Evolutionary conservation across 2,113 vertebrate genomes (phyloP), one percentile per base, ranked within the genome.

Genomic region (Xyliphius kryptos): DNA sequence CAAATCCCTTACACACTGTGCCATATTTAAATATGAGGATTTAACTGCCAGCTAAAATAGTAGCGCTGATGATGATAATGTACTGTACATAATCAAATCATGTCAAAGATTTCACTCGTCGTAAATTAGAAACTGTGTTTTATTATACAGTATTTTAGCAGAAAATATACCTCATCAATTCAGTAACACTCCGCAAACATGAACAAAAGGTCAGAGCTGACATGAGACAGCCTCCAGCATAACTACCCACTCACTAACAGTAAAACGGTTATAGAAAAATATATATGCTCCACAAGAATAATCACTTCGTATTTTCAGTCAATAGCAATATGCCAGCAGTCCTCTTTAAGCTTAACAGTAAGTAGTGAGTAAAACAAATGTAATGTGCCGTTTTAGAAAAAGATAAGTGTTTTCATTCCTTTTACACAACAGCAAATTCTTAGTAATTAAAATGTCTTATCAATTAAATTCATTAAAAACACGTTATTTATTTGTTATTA

Each of bases 181-280:
- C 21, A 44, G 9, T 36, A 51, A 21, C 63, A 37, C 38, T 61
- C 59, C 56, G 15, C 37, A 56, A 61, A 38, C n/a, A n/a, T 52
- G 55, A 15, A 16, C 16, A 57, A 19, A 66, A 52, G 38, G 51
- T 51, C 63, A 61, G 54, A 61, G 32, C 51, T 40, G 55, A 71
- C 69, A 63, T 57, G 58, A 70, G 63, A 61, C 53, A 37, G 47
- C 41, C 32, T 53, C 57, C 50, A 58, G 41, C 50, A 40, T 47
- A 38, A 59, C 57, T 44, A 47, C 16, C 14, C 51, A 54, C 16
- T 70, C 61, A 58, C 22, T 57, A 50, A 66, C 26, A 22, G 58
- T 54, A 63, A 36, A 67, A 38, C 57, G 47, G 5, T 20, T 56
- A 55, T 67, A 57, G 22, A 67, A 67, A 71, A 71, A 66, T 61